Base-by-base conservation (phyloP, 2,888 invertebrate genomes). In the Volucella zonaria region DNA sequence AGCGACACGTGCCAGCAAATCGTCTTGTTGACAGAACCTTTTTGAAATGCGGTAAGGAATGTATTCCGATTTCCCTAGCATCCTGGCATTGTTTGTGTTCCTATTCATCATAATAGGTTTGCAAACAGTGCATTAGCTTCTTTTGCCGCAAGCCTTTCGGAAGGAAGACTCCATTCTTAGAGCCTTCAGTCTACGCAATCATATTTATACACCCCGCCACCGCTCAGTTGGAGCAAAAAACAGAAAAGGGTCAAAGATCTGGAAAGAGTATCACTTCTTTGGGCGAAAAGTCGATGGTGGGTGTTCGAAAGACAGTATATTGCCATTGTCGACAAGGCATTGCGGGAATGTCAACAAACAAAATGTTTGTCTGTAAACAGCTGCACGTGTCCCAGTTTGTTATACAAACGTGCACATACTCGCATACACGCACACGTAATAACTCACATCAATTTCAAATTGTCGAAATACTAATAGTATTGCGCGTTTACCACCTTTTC, bases 401-500 rank as follows among this genome's bases (percentile, higher is more conserved):
- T 31, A 40, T 45, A 8, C 45, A 42, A 14, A 9, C 42, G n/a
- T 38, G n/a, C 42, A 31, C 6, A 31, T 6, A 6, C 6, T 6
- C 6, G 6, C 15, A 52, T 23, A 12, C 42, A 49, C 15, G n/a
- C 1, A 4, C 3, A 31, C n/a, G 11, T 52, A 38, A 52, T 76
- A 71, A 76, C 73, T 61, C 67, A 67, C 56, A 82, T 77, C 76
- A 76, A 67, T 76, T 77, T 70, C 51, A 76, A 73, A 77, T 67
- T 78, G 73, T 73, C 66, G 73, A 71, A 77, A 74, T 68, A 66
- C 82, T 77, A 82, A 67, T 82, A 77, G 73, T 66, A 82, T 67
- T 62, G 66, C 54, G 62, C 51, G 59, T 68, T 73, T 67, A 45
- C 67, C 77, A 77, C 82, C 62, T 77, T 61, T 51, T 73, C 38